A percentile compares a stretch with the other conserved stretches of the same genome.
Evolutionary conservation across 2,888 invertebrate genomes (phyloP).

Genomic region (Tromatobia lineatoria): DNA sequence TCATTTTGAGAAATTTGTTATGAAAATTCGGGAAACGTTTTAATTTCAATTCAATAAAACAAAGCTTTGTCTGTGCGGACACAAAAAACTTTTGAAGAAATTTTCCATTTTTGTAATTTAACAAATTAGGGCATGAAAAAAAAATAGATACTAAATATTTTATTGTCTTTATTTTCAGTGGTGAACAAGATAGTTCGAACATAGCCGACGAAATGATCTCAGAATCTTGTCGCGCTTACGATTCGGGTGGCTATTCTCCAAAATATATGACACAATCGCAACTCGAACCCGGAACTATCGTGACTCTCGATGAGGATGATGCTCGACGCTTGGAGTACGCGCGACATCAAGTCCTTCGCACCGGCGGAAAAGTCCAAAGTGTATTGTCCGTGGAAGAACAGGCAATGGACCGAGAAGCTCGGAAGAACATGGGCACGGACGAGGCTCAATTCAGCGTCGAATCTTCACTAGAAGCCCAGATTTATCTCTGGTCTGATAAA

Average conservation of each 20-base stretch:
- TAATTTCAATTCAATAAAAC: too few relatives aligned
- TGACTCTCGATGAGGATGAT: constrained; percentile 93
- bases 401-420: constrained; percentile 92
- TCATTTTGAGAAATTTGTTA: too few relatives aligned
- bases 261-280: constrained; percentile 88
- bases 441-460: constrained; percentile 97
- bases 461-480: constrained; percentile 93
- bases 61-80: too few relatives aligned
- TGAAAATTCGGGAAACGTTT: too few relatives aligned
- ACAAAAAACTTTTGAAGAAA: too few relatives aligned
- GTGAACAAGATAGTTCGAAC: constrained; percentile 77
- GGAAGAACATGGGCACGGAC: constrained; percentile 94
- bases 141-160: background rate
- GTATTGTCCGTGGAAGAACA: constrained; percentile 87
- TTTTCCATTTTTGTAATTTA: too few relatives aligned
- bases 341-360: constrained; percentile 89
- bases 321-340: constrained; percentile 91
- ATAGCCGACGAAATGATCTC: constrained; percentile 86
- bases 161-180: constrained; percentile 72
- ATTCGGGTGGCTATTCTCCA: constrained; percentile 95
- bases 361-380: constrained; percentile 87
- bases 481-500: constrained; percentile 98
- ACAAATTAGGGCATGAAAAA: too few relatives aligned
- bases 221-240: constrained; percentile 90
- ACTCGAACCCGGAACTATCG: constrained; percentile 92